Base-by-base conservation (phyloP, 2,888 invertebrate species). In the Meliscaeva auricollis region DNA sequence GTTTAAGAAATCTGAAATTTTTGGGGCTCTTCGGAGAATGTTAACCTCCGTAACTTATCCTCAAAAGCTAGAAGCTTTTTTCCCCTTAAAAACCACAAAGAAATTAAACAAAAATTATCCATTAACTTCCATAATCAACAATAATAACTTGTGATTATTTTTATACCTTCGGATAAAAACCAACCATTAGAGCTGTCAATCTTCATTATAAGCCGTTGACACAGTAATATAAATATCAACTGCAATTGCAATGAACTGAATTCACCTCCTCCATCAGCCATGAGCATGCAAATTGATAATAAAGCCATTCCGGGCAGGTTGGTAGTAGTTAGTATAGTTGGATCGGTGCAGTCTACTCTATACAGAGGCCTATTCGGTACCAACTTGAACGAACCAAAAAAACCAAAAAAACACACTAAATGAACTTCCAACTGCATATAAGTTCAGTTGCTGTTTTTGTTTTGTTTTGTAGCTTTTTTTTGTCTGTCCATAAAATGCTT, bases 241-340 rank as follows among this genome's bases (percentile, higher is more conserved):
- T 46, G 13, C 17, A 44, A 20, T 17, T 66, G 48, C 35, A 72
- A 58, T 3, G 22, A 56, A 30, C 38, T 48, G 26, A 13, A 73
- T 35, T 7, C 26, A 60, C 13, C 62, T n/a, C 54, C 50, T 30
- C 58, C 68, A 50, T 13, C 58, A 13, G 32, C 60, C 26, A 17
- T 44, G 48, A 58, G 70, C 78, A 75, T 84, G 79, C 79, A 84
- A 75, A 75, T 70, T 75, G 79, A 75, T 75, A 84, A 84, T 79
- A 75, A 70, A 75, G 83, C 38, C 73, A 74, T 84, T 84, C 50
- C 50, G 48, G 50, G 30, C 30, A n/a, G n/a, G n/a, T 38, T 41
- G 54, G 9, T 54, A 20, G 26, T 64, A 15, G 46, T 8, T 7
- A 35, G 7, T 26, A 0, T 2, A 64, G 22, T 30, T 32, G 32